Conservation (phyloP, 2,888 invertebrate species). For the Isoperla grammatica region DNA sequence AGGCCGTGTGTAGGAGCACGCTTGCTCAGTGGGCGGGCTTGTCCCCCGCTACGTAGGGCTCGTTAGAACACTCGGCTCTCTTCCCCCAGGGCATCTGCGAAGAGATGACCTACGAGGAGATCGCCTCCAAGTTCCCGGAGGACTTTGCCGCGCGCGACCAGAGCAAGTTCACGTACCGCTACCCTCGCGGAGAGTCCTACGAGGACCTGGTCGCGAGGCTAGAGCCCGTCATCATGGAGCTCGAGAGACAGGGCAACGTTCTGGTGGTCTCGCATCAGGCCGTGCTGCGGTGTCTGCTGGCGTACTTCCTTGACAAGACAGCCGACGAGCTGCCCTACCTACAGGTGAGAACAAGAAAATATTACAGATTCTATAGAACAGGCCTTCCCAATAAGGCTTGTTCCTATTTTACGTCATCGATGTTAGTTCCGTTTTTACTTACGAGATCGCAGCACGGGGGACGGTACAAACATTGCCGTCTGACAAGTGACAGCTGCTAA, state of each 20-base stretch:
- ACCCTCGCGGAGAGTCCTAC: slow-evolving; percentile 91
- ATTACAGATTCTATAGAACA: too few relatives aligned
- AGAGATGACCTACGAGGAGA: slow-evolving; percentile 98
- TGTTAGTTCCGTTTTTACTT: too few relatives aligned
- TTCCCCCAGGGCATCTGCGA: slow-evolving; percentile 88
- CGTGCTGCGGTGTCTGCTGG: slow-evolving; percentile 88
- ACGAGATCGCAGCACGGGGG: too few relatives aligned
- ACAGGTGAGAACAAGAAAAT: too few relatives aligned
- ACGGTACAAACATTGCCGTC: too few relatives aligned
- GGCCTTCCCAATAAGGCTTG: too few relatives aligned
- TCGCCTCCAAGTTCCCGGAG: slow-evolving; percentile 85
- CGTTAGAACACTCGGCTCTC: too few relatives aligned
- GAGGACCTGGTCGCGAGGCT: slow-evolving; percentile 96
- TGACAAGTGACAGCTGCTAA: too few relatives aligned
- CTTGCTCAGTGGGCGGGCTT: too few relatives aligned
- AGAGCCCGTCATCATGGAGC: slow-evolving; percentile 98
- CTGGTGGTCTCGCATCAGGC: slow-evolving; percentile 97
- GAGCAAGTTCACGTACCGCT: slow-evolving; percentile 94
- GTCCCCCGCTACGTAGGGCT: too few relatives aligned
- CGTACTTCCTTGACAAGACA: slow-evolving; percentile 95
- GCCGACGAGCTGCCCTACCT: slow-evolving; percentile 85
- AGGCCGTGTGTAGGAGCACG: too few relatives aligned
- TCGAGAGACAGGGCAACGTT: slow-evolving; percentile 94
- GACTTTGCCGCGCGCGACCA: slow-evolving; percentile 94
- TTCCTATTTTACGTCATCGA: too few relatives aligned